Percentiles rank a stretch among this genome's conserved stretches.
Evolutionary conservation across 2,888 invertebrate species (phyloP).

Genomic region (Caenorhabditis virilis): DNA sequence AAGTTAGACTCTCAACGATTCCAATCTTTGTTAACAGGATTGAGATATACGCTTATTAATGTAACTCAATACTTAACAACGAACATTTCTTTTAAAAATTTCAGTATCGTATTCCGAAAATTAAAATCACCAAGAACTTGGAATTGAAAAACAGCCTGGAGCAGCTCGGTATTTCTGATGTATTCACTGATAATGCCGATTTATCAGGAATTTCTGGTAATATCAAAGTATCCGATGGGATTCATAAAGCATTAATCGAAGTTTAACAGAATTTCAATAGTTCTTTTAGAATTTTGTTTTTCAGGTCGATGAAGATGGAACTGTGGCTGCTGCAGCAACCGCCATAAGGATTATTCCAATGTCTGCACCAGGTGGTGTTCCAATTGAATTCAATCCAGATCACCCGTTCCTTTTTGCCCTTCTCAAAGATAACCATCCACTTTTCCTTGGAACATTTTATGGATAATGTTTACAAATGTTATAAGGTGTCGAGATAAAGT

Average conservation of each 20-base stretch:
- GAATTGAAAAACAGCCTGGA: conserved; percentile 10
- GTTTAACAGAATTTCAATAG: no score
- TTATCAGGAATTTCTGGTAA: conserved; percentile 21
- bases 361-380: background rate
- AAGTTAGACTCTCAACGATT: conserved; percentile 13
- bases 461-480: conserved; percentile 10
- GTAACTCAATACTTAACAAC: conserved; percentile 1
- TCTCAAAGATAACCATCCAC: conserved; percentile 18
- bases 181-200: conserved; percentile 26
- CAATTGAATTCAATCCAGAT: conserved; percentile 45
- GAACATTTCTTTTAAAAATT: conserved; percentile 1
- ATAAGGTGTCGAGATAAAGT: no score
- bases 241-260: conserved; percentile 59
- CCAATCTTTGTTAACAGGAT: conserved; percentile 3
- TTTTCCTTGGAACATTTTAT: conserved; percentile 35
- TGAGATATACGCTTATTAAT: conserved; percentile 8
- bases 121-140: conserved; percentile 25
- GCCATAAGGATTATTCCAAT: conserved; percentile 25
- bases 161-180: conserved; percentile 18
- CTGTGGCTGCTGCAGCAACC: conserved; percentile 53
- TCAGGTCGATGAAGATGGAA: conserved; percentile 56
- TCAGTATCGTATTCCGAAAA: conserved; percentile 28
- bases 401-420: conserved; percentile 51
- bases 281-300: no score
- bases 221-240: conserved; percentile 52